Evolutionary conservation across 1,140 invertebrate species (phyloP), one percentile per base, ranked within the genome.

Genomic region (Agrilus planipennis): DNA sequence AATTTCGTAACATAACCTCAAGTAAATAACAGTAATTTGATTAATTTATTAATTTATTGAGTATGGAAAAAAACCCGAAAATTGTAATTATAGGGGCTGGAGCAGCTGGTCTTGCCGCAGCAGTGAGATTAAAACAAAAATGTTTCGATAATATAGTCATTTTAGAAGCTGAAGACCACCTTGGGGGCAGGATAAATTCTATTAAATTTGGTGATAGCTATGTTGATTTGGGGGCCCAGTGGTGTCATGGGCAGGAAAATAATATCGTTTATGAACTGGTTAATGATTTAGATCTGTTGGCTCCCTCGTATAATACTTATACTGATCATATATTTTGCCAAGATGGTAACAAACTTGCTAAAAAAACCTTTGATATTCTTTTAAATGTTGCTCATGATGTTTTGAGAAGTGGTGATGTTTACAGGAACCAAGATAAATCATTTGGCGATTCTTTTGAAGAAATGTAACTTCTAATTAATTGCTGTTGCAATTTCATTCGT

Each of bases 151-250:
- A 77, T 55, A 50, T 78, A 2, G 53, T 61, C 0, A 51, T 79
- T 32, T 46, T 86, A 16, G 86, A 90, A 63, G 83, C 79, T 1
- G 73, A 75, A 45, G 61, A 75, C 51, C 68, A 79, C 41, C 72
- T 84, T 35, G 84, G 84, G 7, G 84, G 79, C 2, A 67, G 81
- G 27, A 66, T 84, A n/a, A 43, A 70, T 34, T 77, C 76, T 1
- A 61, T 70, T 2, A 50, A 67, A 15, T 77, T 77, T 51, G 75
- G 68, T 2, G 70, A 74, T 4, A 69, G 68, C 44, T 59, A 70
- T 16, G 62, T 89, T 6, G 89, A 93, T 59, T 45, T 90, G 11
- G 88, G 89, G 3, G 86, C 81, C 17, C 32, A 36, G 70, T 38
- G 41, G 30, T 75, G 88, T 48, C 86, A 90, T 51, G 87, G 87